Evolutionary conservation across 2,888 invertebrate genomes (phyloP).

Genomic region (Epirrita christyi): DNA sequence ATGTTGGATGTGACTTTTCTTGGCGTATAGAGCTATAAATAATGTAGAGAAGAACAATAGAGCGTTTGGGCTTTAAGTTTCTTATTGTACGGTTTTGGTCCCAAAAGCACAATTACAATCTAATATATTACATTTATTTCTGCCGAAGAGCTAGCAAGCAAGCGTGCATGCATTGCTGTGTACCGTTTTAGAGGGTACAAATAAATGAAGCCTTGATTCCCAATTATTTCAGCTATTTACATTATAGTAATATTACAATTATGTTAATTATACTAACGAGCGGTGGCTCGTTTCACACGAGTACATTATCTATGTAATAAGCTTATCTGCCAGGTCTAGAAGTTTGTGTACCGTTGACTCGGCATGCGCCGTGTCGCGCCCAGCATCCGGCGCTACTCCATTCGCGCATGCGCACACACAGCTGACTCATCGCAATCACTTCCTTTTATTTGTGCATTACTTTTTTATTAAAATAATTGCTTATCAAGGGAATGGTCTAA

Average conservation of each 20-base stretch:
- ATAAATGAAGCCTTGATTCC: background rate
- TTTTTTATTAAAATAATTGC: constrained; percentile 18
- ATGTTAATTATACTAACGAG: background rate
- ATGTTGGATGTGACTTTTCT: constrained; percentile 65
- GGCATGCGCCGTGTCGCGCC: constrained; percentile 40
- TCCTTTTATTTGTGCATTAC: constrained; percentile 31
- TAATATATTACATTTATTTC: too few relatives aligned
- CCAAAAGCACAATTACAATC: too few relatives aligned
- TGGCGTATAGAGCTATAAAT: constrained; percentile 47
- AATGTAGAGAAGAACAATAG: constrained; percentile 31
- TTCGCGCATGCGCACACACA: constrained; percentile 42
- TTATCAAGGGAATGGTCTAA: background rate
- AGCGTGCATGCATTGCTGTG: too few relatives aligned
- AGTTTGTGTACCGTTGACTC: background rate
- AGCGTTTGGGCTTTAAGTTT: background rate
- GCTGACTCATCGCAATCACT: constrained; percentile 47
- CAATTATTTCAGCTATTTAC: too few relatives aligned
- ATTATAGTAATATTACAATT: too few relatives aligned
- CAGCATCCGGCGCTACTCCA: constrained; percentile 40
- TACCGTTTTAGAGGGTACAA: too few relatives aligned
- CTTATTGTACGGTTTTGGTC: too few relatives aligned
- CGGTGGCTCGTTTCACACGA: too few relatives aligned
- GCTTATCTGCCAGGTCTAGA: constrained; percentile 27
- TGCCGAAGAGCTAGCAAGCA: too few relatives aligned
- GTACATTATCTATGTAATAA: too few relatives aligned